Base-by-base conservation (phyloP, 2,888 invertebrate species). In the Chymomyza caudatula region DNA sequence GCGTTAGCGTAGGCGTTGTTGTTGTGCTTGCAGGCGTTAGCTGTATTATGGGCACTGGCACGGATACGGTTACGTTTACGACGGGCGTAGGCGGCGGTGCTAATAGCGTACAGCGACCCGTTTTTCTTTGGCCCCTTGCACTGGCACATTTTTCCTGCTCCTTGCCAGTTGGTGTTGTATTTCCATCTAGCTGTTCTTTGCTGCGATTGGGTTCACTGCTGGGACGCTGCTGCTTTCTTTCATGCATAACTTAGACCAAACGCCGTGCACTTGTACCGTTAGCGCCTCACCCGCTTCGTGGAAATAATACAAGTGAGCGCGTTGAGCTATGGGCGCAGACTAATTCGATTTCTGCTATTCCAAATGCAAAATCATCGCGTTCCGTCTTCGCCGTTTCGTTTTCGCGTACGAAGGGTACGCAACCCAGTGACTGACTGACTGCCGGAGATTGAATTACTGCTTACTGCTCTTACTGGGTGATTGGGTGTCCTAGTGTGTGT, bases 391-490 rank as follows among this genome's bases (percentile, higher is more conserved):
- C 69, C 65, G 51, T 51, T 17, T 49, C 43, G 43, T 53, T 61
- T 61, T 44, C 29, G 47, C 55, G 53, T 44, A 55, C 20, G 66
- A 52, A 68, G 58, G 55, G 60, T 58, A 43, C 67, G 64, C 67
- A 56, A 70, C 63, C 58, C 74, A 60, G 19, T 53, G 58, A 66
- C 64, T 60, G 66, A 74, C 73, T 74, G 60, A 70, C 60, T 67
- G 44, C 53, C 60, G 65, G 15, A 19, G 47, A 56, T 53, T 60
- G 60, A 22, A 17, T 59, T 29, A 29, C 61, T 56, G n/a, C 20
- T 53, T 56, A 80, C 86, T 86, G 86, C 78, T 78, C 69, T 51
- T 76, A 80, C 71, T 83, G 77, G 78, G 81, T 83, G 77, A 68
- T 53, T 74, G 44, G 44, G 37, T 43, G 17, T 67, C 54, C 20